Evolutionary conservation across 2,888 invertebrate genomes (phyloP), one percentile per base, ranked within the genome.

Genomic region (Eristalis arbustorum): DNA sequence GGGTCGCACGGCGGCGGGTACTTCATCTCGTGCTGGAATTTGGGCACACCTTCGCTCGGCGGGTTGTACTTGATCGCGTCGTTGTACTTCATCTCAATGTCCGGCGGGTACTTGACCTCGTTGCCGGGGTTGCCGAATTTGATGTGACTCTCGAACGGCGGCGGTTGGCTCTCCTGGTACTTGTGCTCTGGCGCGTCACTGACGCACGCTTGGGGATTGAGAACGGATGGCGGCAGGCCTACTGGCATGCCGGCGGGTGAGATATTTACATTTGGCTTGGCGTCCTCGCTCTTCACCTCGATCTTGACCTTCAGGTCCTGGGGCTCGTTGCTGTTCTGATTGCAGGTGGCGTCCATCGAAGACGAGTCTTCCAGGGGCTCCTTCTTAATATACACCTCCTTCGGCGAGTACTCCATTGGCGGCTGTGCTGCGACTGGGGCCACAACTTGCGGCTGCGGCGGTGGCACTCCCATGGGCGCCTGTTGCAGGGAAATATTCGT

Each of bases 281-380:
- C 90, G 40, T 92, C 91, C 85, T 92, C 92, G 74, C 93, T 93
- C 83, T 93, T 93, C 72, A 95, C 94, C 91, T 96, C 96, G 89
- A 96, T 95, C 90, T 96, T 96, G 40, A 96, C 95, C 91, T 96
- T 96, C 75, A 96, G 92, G 91, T 96, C 96, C 90, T 96, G 96
- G 8, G 96, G 96, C 90, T 96, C 96, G 91, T 93, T 94, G 87
- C 92, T 92, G 67, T 92, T 93, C 81, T 93, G 92, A 89, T 93
- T 92, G 84, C 93, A 92, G 66, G 91, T 90, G 42, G 93, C 92
- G 78, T 94, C 94, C 88, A 92, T 90, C 2, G 92, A 91, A 11
- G 89, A 89, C 18, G 89, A 89, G 79, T 93, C 93, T 75, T 93
- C 93, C 88, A 93, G 91, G 0, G 93, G 93, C 84, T 93, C 93